These are phyloP conservation scores for Phyllostomus discolor DNA, from an alignment of 2,113 vertebrate species.

Conservation along the genomic window DNA sequence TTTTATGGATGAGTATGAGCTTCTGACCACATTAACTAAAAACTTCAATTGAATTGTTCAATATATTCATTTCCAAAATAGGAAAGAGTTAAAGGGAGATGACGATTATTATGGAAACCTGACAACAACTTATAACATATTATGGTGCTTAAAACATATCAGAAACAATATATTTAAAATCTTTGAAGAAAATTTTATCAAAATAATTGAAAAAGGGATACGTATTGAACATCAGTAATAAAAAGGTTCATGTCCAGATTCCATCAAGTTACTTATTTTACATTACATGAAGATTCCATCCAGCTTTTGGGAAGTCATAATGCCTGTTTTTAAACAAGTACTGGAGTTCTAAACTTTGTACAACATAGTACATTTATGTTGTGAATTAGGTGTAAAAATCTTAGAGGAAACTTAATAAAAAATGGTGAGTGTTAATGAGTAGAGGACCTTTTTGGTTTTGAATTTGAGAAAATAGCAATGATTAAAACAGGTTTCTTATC, in stretches of 20 bases:
- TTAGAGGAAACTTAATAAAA: neutral
- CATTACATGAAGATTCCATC: neutral
- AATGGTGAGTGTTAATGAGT: neutral
- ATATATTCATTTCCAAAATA: neutral
- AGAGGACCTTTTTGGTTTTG: constrained; percentile 41
- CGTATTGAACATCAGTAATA: neutral
- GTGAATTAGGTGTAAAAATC: neutral
- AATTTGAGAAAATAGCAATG: constrained; percentile 35
- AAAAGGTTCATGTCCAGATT: neutral
- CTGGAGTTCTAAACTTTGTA: neutral
- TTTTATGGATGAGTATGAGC: neutral
- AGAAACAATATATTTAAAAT: neutral
- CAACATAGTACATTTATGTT: neutral
- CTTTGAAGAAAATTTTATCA: neutral
- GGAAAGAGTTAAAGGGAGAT: neutral
- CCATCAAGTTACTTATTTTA: neutral
- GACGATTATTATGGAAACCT: neutral
- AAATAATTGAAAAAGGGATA: neutral
- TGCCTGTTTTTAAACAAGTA: neutral
- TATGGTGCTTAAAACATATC: neutral
- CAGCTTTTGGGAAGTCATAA: neutral
- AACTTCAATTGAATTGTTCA: neutral
- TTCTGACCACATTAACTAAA: neutral
- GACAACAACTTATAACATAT: neutral
- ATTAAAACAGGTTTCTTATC: constrained; percentile 51